Evolutionary conservation across 2,888 invertebrate species (phyloP), one percentile per base, ranked within the genome.

Genomic region (Cheilosia urbana): DNA sequence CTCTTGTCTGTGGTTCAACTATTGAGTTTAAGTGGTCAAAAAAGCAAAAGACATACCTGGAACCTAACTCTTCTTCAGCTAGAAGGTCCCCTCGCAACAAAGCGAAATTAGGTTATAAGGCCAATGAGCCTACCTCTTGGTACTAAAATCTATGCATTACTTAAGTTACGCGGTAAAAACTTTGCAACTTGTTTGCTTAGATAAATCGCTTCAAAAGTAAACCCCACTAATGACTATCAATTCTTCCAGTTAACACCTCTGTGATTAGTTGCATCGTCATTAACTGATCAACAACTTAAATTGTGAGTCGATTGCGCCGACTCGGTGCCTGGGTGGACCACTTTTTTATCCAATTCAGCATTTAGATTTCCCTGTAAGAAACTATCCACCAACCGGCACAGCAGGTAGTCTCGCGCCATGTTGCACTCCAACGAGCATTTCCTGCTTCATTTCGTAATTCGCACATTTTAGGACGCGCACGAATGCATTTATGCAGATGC

Each of bases 161-260:
- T 30, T 30, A 9, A 30, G 9, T 30, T 37, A 37, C 37, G 11
- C 13, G 37, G 37, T 11, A 13, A 4, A 4, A 37, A 37, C 13
- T 37, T 4, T 4, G 13, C 11, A 37, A 37, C 37, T 37, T 37
- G 37, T 37, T 37, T 37, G 37, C 4, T 13, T 37, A 37, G 4
- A 37, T 37, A 37, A 13, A 13, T 13, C 37, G 37, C 37, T 37
- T 37, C 37, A 37, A 13, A 37, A 37, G 4, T 13, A 37, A 11
- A 11, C 4, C 11, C 37, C 37, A 13, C 37, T 37, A 37, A 37
- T 11, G 30, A 72, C 45, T 55, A 40, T 13, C 30, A 73, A 58
- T 49, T 65, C 65, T 65, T 75, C 57, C 65, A 47, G 45, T 75
- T 75, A 75, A 57, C 75, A 75, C 75, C 75, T 63, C 37, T 13